Base-by-base conservation (phyloP, 2,797 vertebrate species). In the Mergus octosetaceus region DNA sequence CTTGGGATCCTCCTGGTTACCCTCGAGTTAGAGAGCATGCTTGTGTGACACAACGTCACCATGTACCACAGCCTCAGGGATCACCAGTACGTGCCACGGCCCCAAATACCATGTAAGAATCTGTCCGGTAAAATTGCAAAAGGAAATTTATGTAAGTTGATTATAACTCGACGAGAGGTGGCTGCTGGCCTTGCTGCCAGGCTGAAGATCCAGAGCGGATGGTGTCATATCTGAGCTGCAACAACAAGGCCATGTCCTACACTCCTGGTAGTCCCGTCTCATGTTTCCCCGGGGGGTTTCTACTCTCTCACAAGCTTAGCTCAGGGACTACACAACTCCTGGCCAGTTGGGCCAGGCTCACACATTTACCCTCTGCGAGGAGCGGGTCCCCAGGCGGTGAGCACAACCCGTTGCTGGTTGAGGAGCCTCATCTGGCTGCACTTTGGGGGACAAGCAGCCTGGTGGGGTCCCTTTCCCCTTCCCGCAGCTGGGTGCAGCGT, bases 261-360 rank as follows among this genome's bases (percentile, higher is more conserved):
- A 24, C 47, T 21, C 28, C 2, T 0, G 12, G 11, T 3, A 53
- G 62, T 49, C 39, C 65, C 0, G 19, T 25, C n/a, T 56, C 39
- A 3, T 30, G 0, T 8, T 25, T 76, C 16, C 16, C n/a, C 0
- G 0, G 6, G 13, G 9, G 1, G 3, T 58, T 51, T 8, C 68
- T 34, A 16, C 0, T 1, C 19, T 45, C 51, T 70, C 4, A 0
- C 4, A 16, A 85, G n/a, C 39, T 2, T 0, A 0, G 22, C 39
- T 21, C 4, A 1, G 34, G 19, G 43, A 14, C 41, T 45, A 8
- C 87, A 20, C 34, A 32, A 1, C 77, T 53, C 41, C 32, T 34
- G 4, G 8, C 1, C 0, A 7, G 45, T 41, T 1, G 1, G 25
- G 27, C 11, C 32, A 8, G 21, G 41, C 9, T 86, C 22, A 3